Evolutionary conservation across 2,888 invertebrate genomes (phyloP).

Genomic region (Crepidodera aurea): DNA sequence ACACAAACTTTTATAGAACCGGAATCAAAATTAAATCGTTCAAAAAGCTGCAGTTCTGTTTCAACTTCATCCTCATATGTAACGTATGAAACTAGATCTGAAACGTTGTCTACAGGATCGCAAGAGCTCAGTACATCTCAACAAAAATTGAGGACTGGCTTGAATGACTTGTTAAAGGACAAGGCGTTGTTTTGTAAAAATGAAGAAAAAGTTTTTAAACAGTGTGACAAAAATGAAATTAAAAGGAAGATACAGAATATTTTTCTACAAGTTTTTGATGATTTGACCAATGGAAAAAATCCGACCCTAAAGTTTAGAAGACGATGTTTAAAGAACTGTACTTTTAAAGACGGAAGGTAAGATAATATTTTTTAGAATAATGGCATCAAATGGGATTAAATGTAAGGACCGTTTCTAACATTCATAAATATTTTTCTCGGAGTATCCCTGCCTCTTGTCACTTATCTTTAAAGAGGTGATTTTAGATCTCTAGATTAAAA

Average conservation of each 20-base stretch:
- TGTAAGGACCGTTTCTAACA: too few relatives aligned
- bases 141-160: slow-evolving; percentile 28
- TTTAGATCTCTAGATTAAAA: too few relatives aligned
- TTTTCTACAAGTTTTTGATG: slow-evolving; percentile 59
- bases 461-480: too few relatives aligned
- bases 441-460: too few relatives aligned
- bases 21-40: slow-evolving; percentile 8
- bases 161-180: slow-evolving; percentile 45
- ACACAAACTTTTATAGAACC: slow-evolving; percentile 26
- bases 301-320: slow-evolving; percentile 40
- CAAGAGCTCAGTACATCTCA: background rate
- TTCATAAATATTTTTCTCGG: too few relatives aligned
- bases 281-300: slow-evolving; percentile 54
- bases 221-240: slow-evolving; percentile 47
- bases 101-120: slow-evolving; percentile 34
- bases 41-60: slow-evolving; percentile 34
- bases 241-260: slow-evolving; percentile 63
- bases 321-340: slow-evolving; percentile 63
- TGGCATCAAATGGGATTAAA: too few relatives aligned
- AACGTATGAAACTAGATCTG: slow-evolving; percentile 39
- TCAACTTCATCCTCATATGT: slow-evolving; percentile 40
- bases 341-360: slow-evolving; percentile 64
- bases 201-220: slow-evolving; percentile 34
- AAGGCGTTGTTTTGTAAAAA: slow-evolving; percentile 39
- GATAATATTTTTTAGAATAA: too few relatives aligned